Conservation (phyloP, 2,113 vertebrate species). For the Callospermophilus lateralis region DNA sequence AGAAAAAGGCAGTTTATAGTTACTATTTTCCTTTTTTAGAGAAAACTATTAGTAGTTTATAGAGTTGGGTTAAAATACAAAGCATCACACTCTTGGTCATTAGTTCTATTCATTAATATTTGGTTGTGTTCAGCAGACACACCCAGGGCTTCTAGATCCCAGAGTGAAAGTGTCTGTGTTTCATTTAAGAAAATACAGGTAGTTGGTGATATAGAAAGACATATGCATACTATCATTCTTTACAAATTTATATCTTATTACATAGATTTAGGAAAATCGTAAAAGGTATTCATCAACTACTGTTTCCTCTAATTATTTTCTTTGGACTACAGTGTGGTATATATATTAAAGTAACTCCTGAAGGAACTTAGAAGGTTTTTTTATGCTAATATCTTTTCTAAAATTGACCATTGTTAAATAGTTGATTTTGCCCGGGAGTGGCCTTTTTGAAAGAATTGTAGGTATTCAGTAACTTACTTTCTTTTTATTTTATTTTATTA, state of each 20-base stretch:
- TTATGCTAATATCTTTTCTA: conserved; percentile 41
- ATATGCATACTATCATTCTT: neutral
- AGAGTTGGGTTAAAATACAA: neutral
- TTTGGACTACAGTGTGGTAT: neutral
- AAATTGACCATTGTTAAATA: conserved; percentile 57
- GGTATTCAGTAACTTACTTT: neutral
- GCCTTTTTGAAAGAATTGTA: conserved; percentile 34
- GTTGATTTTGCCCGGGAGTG: neutral
- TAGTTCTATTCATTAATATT: neutral
- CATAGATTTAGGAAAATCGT: neutral
- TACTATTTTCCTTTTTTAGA: conserved; percentile 7
- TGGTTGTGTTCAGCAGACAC: neutral
- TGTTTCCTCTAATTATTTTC: neutral
- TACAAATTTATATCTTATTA: neutral
- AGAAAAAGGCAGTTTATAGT: neutral
- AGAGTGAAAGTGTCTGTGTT: neutral
- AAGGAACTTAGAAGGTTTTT: conserved; percentile 14
- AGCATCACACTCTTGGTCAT: neutral
- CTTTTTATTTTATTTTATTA: neutral
- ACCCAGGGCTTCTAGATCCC: neutral
- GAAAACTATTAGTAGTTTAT: conserved; percentile 24
- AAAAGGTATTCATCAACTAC: neutral
- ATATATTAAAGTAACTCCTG: neutral
- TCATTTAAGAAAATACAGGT: neutral
- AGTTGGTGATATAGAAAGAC: neutral